Evolutionary conservation across 2,113 vertebrate species (phyloP).

Genomic region (Carettochelys insculpta): DNA sequence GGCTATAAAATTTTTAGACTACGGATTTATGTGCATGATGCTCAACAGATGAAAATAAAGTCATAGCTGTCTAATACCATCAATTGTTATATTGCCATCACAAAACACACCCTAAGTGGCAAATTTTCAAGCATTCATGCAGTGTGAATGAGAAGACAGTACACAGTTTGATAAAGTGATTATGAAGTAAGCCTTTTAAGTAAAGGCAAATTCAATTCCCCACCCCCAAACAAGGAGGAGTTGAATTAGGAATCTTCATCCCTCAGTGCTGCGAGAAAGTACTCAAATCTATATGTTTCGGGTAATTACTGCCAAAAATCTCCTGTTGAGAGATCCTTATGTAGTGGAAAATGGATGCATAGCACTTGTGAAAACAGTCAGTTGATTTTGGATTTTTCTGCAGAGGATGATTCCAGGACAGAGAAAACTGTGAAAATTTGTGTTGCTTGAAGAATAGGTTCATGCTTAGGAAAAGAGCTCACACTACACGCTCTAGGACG

Average conservation of each 20-base stretch:
- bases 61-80: not conserved
- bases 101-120: not conserved
- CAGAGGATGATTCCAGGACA: not conserved
- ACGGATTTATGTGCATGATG: not conserved
- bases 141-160: not conserved
- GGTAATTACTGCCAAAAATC: constrained; percentile 66
- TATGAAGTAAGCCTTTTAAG: constrained; percentile 43
- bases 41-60: not conserved
- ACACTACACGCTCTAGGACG: not conserved
- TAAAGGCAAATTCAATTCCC: constrained; percentile 6
- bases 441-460: not conserved
- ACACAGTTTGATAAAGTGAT: constrained; percentile 11
- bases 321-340: constrained; percentile 54
- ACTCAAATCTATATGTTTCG: constrained; percentile 20
- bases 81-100: not conserved
- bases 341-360: constrained; percentile 51
- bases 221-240: constrained; percentile 44
- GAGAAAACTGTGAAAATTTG: not conserved
- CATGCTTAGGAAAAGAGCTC: not conserved
- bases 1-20: not conserved
- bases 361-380: constrained; percentile 61
- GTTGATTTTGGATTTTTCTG: constrained; percentile 32
- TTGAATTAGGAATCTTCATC: constrained; percentile 48
- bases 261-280: constrained; percentile 41
- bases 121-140: not conserved